Conservation (phyloP, 2,797 vertebrate genomes). For the Eidolon dupreanum region DNA sequence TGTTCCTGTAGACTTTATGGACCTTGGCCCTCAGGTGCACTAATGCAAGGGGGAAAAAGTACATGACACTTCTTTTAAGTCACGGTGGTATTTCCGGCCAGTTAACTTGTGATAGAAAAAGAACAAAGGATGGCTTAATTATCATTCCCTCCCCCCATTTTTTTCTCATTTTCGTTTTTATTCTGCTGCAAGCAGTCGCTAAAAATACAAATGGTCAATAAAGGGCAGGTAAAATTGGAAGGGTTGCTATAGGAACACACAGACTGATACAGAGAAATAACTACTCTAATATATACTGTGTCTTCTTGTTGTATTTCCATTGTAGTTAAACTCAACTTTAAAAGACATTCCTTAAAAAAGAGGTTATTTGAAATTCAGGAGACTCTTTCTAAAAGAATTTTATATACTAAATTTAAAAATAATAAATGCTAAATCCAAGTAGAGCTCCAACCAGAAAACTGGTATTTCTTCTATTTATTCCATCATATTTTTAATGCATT, state of each 20-base stretch:
- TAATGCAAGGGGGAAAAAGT: neutral
- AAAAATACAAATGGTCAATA: constrained; percentile 69
- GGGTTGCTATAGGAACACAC: constrained; percentile 60
- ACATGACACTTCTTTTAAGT: neutral
- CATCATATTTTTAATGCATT: constrained; percentile 47
- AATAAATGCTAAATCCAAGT: constrained; percentile 46
- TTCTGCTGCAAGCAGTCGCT: constrained; percentile 45
- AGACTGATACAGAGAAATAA: neutral
- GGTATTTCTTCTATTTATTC: neutral
- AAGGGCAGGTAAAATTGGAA: constrained; percentile 65
- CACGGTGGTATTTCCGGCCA: neutral
- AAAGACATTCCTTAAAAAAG: constrained; percentile 52
- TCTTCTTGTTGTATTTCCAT: constrained; percentile 4
- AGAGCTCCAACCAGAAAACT: neutral
- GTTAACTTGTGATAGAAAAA: neutral
- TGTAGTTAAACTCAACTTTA: constrained; percentile 34
- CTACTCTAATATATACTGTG: constrained; percentile 45
- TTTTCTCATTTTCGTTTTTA: constrained; percentile 21
- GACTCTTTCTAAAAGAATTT: constrained; percentile 27
- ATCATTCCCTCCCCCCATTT: neutral
- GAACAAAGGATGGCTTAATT: neutral
- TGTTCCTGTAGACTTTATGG: neutral
- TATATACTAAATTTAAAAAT: constrained; percentile 49
- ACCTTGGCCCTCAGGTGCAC: neutral
- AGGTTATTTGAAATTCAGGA: neutral